Base-by-base conservation (phyloP, 2,113 vertebrate species). In the Muntiacus reevesi region DNA sequence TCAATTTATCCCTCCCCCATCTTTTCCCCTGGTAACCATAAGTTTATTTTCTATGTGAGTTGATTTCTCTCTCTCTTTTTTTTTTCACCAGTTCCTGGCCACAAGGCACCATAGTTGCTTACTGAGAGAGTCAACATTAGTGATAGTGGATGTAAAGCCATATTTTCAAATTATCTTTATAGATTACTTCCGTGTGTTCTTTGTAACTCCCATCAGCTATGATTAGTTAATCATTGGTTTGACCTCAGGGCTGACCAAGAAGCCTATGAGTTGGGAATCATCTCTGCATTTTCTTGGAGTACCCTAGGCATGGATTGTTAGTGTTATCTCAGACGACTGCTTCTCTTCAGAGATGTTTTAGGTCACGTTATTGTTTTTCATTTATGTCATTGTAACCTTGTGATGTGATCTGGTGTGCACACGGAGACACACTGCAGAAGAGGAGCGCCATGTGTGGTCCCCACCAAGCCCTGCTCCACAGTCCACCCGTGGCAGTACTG, bases 121-220 rank as follows among this genome's bases (percentile, higher is more conserved):
- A 47, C 2, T 43, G 62, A 82, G 17, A 87, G 30, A 64, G 57
- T 50, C 36, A 30, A 4, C 19, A 14, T 67, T 82, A 94, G 21
- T n/a, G 25, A 74, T 8, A 81, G 21, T 11, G 2, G n/a, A 27
- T 60, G 1, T 67, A 87, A 79, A 54, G 59, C 13, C 30, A 0
- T 83, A 83, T 86, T 86, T 96, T 95, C 40, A 82, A 82, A 67
- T 64, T 21, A n/a, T 74, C 59, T 94, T 45, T 85, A 52, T 85
- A 52, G 27, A 52, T 96, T 4, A 23, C 40, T 30, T 84, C 25
- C 33, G 0, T 71, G 9, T 50, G 23, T 84, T 84, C 28, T 82
- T 89, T 33, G 10, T 55, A 57, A 78, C 50, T 83, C 33, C 50
- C 59, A 17, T 84, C 74, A 83, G 27, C 47, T 60, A 33, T 50